Evolutionary conservation across 2,888 invertebrate genomes (phyloP).

Genomic region (Xylocampa areola): DNA sequence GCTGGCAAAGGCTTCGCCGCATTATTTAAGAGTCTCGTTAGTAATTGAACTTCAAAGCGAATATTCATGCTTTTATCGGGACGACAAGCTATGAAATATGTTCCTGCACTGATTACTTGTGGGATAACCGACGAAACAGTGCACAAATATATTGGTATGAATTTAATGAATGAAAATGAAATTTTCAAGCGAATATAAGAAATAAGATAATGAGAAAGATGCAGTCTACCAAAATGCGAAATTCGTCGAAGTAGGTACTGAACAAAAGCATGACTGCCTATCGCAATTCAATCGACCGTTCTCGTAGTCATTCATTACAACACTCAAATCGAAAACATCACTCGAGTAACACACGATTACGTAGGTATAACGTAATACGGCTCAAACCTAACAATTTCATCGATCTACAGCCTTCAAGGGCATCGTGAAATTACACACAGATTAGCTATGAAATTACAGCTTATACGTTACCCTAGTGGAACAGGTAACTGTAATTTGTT

Average conservation of each 20-base stretch:
- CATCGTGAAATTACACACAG: conserved; percentile 48
- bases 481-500: conserved; percentile 34
- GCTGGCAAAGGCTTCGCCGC: conserved; percentile 7
- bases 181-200: too few species aligned
- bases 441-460: conserved; percentile 56
- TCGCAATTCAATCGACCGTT: too few species aligned
- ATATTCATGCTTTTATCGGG: conserved; percentile 25
- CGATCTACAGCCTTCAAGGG: conserved; percentile 50
- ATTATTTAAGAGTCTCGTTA: conserved; percentile 19
- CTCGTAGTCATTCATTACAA: background rate
- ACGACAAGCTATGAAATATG: conserved; percentile 21
- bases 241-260: too few species aligned
- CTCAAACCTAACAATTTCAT: conserved; percentile 33
- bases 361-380: conserved; percentile 6
- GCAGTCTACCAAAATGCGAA: too few species aligned
- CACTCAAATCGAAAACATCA: background rate
- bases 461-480: conserved; percentile 32
- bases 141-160: too few species aligned
- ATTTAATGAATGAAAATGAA: too few species aligned
- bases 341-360: too few species aligned
- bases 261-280: too few species aligned
- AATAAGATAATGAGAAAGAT: too few species aligned
- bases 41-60: conserved; percentile 38
- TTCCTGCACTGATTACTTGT: background rate
- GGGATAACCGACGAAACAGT: too few species aligned